Conservation (phyloP, 2,797 vertebrate species). For the Thripadectes ignobilis region DNA sequence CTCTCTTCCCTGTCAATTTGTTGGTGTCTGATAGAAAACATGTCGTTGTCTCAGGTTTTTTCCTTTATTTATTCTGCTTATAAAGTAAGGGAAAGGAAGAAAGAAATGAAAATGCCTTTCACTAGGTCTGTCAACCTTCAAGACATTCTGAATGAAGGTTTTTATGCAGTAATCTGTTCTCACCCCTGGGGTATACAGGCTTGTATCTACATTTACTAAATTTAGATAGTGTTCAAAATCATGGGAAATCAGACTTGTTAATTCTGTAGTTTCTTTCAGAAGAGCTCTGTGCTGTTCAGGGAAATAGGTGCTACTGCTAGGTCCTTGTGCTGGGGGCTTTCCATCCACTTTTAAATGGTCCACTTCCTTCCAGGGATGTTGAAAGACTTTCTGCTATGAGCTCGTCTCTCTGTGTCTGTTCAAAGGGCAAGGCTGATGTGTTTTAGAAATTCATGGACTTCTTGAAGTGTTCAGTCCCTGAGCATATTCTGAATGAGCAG, state of each 20-base stretch:
- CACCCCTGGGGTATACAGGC: background rate
- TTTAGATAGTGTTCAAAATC: background rate
- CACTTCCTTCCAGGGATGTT: background rate
- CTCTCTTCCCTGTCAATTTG: background rate
- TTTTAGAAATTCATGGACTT: background rate
- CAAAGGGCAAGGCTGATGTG: background rate
- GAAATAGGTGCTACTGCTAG: background rate
- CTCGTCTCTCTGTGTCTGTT: background rate
- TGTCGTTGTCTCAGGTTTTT: fast-evolving
- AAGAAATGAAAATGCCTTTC: background rate
- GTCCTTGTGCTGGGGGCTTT: background rate
- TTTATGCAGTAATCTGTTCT: background rate
- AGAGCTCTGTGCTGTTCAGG: background rate
- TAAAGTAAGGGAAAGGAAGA: background rate
- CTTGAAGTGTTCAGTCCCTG: background rate
- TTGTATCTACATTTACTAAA: background rate
- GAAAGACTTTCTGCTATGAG: background rate
- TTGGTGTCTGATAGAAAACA: background rate
- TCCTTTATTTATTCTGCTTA: background rate
- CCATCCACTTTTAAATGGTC: background rate
- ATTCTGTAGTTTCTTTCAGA: background rate
- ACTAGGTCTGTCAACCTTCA: background rate
- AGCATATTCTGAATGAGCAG: background rate
- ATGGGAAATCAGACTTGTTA: background rate
- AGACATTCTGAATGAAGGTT: background rate